Conservation (phyloP, 2,797 vertebrate genomes). For the Tokudaia tokunoshimensis region DNA sequence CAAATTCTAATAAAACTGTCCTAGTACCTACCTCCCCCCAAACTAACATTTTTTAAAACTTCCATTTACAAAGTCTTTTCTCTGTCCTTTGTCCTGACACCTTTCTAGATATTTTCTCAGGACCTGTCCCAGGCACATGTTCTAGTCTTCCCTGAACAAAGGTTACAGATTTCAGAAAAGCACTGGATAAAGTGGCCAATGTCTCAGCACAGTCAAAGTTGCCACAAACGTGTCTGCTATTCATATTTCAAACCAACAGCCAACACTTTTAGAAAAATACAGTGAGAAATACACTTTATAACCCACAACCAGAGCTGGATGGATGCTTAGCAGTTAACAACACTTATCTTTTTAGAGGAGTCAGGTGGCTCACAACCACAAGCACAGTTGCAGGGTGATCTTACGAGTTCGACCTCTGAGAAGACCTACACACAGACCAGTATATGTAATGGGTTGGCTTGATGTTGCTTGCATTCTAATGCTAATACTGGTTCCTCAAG, state of each 20-base stretch:
- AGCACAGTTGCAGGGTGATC: not conserved
- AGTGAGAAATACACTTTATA: not conserved
- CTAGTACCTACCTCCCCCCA: not conserved
- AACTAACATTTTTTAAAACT: not conserved
- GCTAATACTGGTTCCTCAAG: not conserved
- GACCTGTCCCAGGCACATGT: not conserved
- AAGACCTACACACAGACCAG: not conserved
- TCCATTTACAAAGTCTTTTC: not conserved
- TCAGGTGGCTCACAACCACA: not conserved
- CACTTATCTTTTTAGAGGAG: not conserved
- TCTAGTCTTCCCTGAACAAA: not conserved
- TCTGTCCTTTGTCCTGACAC: not conserved
- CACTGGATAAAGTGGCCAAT: not conserved
- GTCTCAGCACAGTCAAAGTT: not conserved
- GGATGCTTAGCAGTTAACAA: not conserved
- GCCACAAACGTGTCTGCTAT: not conserved
- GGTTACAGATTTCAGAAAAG: not conserved
- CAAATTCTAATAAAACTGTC: not conserved
- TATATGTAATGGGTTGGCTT: not conserved
- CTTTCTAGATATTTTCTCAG: not conserved
- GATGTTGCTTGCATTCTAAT: not conserved
- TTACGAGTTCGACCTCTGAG: not conserved
- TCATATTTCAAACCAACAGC: not conserved
- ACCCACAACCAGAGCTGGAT: not conserved
- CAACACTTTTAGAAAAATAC: not conserved